Evolutionary conservation across 2,888 invertebrate genomes (phyloP).

Genomic region (Aleiodes leptofemur): DNA sequence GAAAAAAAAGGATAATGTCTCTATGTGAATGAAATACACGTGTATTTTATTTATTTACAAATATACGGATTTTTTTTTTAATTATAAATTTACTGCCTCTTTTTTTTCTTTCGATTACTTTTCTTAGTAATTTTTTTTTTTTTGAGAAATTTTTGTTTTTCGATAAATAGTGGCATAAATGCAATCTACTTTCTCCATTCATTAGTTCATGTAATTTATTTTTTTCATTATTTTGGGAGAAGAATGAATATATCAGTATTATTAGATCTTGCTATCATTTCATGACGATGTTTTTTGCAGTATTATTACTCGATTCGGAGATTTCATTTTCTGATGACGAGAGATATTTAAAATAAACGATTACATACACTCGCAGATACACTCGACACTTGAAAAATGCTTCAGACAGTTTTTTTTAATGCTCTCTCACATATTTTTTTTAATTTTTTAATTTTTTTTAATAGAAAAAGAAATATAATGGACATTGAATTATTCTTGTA

Average conservation of each 20-base stretch:
- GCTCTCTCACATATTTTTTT: constrained; percentile 3
- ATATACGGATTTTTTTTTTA: constrained; percentile 39
- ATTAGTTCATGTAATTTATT: not conserved
- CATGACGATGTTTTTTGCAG: constrained; percentile 1
- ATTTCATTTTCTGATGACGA: constrained; percentile 40
- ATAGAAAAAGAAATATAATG: constrained; percentile 7
- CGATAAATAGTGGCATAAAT: constrained; percentile 65
- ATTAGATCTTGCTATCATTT: constrained; percentile 1
- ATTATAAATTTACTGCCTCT: constrained; percentile 34
- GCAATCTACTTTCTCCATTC: constrained; percentile 58
- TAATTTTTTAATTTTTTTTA: constrained; percentile 5
- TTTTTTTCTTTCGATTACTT: constrained; percentile 6
- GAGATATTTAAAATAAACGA: constrained; percentile 31
- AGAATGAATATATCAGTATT: constrained; percentile 20
- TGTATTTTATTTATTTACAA: constrained; percentile 45
- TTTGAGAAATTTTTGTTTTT: constrained; percentile 36
- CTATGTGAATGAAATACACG: constrained; percentile 36
- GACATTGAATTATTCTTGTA: constrained; percentile 28
- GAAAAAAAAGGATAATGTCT: constrained; percentile 8
- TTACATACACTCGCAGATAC: constrained; percentile 22
- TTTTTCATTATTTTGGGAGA: not conserved
- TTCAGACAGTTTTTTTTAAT: constrained; percentile 6
- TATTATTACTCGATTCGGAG: constrained; percentile 18
- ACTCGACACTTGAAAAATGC: constrained; percentile 5
- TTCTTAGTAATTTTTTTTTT: constrained; percentile 2